phyloP scores from a whole-genome alignment of 2,888 invertebrate genomes.

The Crematogaster levior region DNA sequence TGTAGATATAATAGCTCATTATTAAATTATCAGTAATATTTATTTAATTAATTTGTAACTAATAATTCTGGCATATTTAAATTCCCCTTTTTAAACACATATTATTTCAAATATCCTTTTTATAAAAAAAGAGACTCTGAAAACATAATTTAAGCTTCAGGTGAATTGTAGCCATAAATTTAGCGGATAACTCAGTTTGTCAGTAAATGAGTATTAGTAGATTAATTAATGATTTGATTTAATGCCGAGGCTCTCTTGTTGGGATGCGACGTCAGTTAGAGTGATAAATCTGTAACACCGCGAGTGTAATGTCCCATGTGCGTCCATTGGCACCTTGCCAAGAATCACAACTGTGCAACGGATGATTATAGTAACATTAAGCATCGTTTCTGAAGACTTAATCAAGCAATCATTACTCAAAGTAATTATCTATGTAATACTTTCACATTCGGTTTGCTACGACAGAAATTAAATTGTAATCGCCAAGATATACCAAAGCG shows the following conservation, averaged over 20 bases:
- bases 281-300: constrained; percentile 62
- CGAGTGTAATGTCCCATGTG: constrained; percentile 49
- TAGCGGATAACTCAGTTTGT: neutral
- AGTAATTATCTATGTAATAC: neutral
- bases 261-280: constrained; percentile 16
- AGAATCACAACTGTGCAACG: constrained; percentile 63
- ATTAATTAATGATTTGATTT: constrained; percentile 44
- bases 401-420: constrained; percentile 67
- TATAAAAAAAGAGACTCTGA: neutral
- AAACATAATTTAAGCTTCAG: neutral
- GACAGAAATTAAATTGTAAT: neutral
- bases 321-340: constrained; percentile 69
- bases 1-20: neutral
- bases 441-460: neutral
- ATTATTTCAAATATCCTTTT: neutral
- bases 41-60: neutral
- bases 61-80: neutral
- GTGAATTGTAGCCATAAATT: neutral
- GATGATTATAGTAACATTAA: constrained; percentile 69
- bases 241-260: neutral
- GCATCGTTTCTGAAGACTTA: constrained; percentile 64
- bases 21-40: constrained; percentile 21
- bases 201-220: constrained; percentile 6
- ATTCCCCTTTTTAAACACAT: neutral
- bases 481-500: neutral